Evolutionary conservation across 2,113 vertebrate genomes (phyloP).

Genomic region (Nothobranchius kuhntae): DNA sequence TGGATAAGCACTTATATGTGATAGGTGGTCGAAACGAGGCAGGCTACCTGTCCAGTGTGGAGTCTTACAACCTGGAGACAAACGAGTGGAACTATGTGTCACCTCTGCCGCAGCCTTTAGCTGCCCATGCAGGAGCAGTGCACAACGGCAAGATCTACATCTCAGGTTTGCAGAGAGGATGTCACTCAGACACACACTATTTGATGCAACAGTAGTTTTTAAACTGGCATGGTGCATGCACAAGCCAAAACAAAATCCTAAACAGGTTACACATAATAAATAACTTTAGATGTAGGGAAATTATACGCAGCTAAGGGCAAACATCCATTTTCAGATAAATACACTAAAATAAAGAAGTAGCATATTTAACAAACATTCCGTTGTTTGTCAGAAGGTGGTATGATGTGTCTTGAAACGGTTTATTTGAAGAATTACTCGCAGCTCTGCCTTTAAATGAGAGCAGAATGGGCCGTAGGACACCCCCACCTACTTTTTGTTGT

Average conservation of each 20-base stretch:
- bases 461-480: background rate
- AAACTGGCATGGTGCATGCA: background rate
- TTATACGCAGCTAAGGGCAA: background rate
- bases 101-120: constrained; percentile 91
- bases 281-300: background rate
- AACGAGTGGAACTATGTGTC: constrained; percentile 99
- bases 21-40: constrained; percentile 96
- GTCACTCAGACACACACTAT: background rate
- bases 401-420: background rate
- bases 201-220: background rate
- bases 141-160: constrained; percentile 99
- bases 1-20: constrained; percentile 96
- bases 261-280: background rate
- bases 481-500: background rate
- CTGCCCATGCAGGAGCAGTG: constrained; percentile 94
- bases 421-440: background rate
- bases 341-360: background rate
- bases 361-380: background rate
- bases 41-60: constrained; percentile 97
- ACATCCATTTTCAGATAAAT: background rate
- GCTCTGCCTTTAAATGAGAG: background rate
- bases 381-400: background rate
- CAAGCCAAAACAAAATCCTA: background rate
- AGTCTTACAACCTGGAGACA: constrained; percentile 96
- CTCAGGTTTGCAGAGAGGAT: constrained; percentile 84